Percentiles rank a stretch among this genome's conserved stretches.
phyloP scores from a whole-genome alignment of 2,113 vertebrate species.

The Menidia beryllina region DNA sequence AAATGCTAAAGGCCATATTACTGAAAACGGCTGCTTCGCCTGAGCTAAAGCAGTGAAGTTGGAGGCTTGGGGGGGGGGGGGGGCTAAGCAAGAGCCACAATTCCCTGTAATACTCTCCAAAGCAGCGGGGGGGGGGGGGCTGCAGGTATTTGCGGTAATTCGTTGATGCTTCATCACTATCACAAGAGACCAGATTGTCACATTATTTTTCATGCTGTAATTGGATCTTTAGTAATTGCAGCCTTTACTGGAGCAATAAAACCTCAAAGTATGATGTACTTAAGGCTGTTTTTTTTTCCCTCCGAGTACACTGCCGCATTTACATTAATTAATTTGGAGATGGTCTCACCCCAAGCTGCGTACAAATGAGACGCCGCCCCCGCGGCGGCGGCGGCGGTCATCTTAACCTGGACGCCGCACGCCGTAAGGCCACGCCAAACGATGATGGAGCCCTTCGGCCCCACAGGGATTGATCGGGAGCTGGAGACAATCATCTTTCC shows the following conservation, averaged over 20 bases:
- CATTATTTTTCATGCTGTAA: background rate
- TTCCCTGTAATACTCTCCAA: background rate
- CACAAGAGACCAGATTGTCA: background rate
- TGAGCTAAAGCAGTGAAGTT: slow-evolving; percentile 2
- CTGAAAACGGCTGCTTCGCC: background rate
- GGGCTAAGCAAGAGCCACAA: background rate
- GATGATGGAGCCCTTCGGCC: background rate
- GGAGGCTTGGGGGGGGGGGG: background rate
- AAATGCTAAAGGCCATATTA: slow-evolving; percentile 5
- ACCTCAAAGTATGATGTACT: background rate
- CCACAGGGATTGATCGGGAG: background rate
- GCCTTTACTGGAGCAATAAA: fast-evolving
- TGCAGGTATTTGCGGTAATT: slow-evolving; percentile 4
- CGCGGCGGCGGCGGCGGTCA: background rate
- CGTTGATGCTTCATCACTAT: slow-evolving; percentile 2
- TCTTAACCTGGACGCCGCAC: background rate
- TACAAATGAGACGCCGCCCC: background rate
- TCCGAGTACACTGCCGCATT: background rate
- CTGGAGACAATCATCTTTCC: background rate
- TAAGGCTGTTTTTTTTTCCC: background rate
- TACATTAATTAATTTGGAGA: background rate
- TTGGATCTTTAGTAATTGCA: background rate
- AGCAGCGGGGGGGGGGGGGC: background rate
- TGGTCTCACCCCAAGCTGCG: too few species aligned
- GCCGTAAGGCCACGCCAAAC: too few species aligned